phyloP scores from a whole-genome alignment of 2,797 vertebrate genomes.

The Oreonectes daqikongensis region DNA sequence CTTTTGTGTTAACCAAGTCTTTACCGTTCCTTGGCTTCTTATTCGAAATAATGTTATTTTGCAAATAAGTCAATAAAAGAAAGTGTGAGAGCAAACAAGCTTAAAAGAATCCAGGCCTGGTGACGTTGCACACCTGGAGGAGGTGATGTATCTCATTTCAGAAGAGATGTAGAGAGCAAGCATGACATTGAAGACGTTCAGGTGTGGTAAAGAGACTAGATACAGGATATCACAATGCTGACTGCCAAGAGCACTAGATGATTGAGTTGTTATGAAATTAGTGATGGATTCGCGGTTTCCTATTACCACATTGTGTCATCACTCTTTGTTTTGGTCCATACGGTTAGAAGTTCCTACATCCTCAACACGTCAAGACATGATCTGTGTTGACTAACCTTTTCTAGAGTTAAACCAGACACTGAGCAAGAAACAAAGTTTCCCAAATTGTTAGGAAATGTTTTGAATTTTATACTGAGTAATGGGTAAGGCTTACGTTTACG shows the following conservation, averaged over 20 bases:
- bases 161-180: slow-evolving; percentile 11
- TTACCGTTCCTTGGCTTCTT: background rate
- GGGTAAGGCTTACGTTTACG: background rate
- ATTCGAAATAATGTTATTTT: too few species aligned
- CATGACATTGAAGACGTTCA: slow-evolving; percentile 22
- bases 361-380: slow-evolving; percentile 20
- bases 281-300: slow-evolving; percentile 41
- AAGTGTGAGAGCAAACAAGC: slow-evolving; percentile 3
- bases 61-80: too few species aligned
- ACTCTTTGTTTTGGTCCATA: slow-evolving; percentile 42
- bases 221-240: slow-evolving; percentile 27
- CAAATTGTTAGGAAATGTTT: background rate
- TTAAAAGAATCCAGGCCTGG: background rate
- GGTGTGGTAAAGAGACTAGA: slow-evolving; percentile 19
- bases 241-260: slow-evolving; percentile 38
- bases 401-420: background rate
- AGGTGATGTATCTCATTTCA: slow-evolving; percentile 32
- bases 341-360: slow-evolving; percentile 9
- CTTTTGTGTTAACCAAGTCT: background rate
- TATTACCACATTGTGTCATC: slow-evolving; percentile 44
- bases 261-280: slow-evolving; percentile 43
- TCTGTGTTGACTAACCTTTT: slow-evolving; percentile 1
- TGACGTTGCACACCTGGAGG: slow-evolving; percentile 22
- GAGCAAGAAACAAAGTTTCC: background rate
- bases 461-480: background rate